phyloP scores from a whole-genome alignment of 2,113 vertebrate species.

The Rutilus rutilus region DNA sequence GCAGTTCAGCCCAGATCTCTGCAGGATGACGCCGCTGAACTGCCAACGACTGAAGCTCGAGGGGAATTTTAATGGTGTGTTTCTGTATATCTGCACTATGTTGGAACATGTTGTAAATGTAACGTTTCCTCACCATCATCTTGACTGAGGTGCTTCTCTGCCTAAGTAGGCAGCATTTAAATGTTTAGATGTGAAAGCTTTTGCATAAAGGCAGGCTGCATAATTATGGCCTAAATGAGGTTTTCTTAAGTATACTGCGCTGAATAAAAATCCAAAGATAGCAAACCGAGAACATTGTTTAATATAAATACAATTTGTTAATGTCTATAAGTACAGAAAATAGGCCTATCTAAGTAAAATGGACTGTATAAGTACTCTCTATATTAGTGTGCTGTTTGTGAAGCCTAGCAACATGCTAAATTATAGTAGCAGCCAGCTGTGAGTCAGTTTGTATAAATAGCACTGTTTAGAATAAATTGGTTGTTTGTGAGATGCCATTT shows the following conservation, averaged over 20 bases:
- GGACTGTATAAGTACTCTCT: background rate
- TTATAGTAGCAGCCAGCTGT: background rate
- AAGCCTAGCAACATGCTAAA: background rate
- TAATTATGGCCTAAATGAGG: background rate
- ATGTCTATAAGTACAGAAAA: background rate
- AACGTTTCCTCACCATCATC: too few species aligned
- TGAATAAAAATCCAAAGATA: background rate
- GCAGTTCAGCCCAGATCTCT: too few species aligned
- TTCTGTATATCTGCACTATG: too few species aligned
- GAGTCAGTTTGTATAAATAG: background rate
- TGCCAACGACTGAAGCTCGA: too few species aligned
- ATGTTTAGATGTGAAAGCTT: background rate
- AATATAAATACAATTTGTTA: background rate
- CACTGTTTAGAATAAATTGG: background rate
- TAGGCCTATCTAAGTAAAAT: background rate
- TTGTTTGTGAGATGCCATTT: background rate
- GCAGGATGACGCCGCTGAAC: too few species aligned
- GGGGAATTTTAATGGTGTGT: too few species aligned
- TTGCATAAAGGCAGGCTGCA: background rate
- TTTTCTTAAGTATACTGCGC: background rate
- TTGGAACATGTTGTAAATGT: too few species aligned
- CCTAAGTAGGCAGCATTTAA: background rate
- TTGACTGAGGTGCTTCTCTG: too few species aligned
- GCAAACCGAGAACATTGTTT: background rate
- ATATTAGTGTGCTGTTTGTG: background rate